Conservation (phyloP, 1,140 invertebrate species). For the Drosophila orosa region DNA sequence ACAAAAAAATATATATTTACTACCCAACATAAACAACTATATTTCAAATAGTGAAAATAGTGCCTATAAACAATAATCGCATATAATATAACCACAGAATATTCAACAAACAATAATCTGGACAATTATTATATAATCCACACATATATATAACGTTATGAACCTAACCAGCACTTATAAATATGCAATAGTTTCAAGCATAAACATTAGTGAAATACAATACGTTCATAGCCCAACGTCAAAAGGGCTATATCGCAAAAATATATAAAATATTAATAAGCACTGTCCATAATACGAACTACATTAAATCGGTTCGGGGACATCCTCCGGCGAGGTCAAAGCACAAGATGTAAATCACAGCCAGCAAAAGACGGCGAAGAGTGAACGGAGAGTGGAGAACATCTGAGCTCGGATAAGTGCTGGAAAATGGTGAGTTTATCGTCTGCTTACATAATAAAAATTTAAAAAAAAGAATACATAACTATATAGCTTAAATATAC, state of each 20-base stretch:
- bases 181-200: constrained; percentile 21
- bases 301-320: constrained; percentile 21
- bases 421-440: constrained; percentile 36
- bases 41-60: constrained; percentile 29
- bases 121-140: constrained; percentile 25
- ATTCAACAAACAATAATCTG: constrained; percentile 28
- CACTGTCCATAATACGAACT: constrained; percentile 50
- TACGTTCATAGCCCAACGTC: constrained; percentile 29
- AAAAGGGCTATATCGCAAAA: constrained; percentile 32
- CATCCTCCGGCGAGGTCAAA: constrained; percentile 32
- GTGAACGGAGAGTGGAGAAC: constrained; percentile 4
- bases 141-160: not conserved
- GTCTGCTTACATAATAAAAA: no score
- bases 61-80: constrained; percentile 42
- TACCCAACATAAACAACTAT: constrained; percentile 11
- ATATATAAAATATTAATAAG: constrained; percentile 36
- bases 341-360: constrained; percentile 32
- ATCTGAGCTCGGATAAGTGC: constrained; percentile 44
- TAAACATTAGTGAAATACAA: constrained; percentile 31
- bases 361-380: not conserved
- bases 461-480: not conserved
- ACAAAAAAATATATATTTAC: not conserved
- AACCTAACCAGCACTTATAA: constrained; percentile 16
- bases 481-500: not conserved
- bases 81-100: constrained; percentile 19